Evolutionary conservation across 2,797 vertebrate genomes (phyloP).

Genomic region (Ceyx erithaca): DNA sequence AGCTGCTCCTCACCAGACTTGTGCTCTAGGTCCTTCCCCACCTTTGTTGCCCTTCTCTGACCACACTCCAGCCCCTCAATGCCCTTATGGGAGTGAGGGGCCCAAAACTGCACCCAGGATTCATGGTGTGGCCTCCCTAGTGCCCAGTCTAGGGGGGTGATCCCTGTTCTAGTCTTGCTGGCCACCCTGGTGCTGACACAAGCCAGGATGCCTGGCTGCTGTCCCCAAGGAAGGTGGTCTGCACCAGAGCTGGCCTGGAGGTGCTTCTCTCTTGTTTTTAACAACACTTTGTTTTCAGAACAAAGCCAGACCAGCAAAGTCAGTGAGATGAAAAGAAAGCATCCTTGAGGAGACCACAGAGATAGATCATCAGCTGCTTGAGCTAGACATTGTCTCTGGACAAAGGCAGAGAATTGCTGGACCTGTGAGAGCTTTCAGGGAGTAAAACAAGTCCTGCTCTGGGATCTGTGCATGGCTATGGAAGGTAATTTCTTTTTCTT

Average conservation of each 20-base stretch:
- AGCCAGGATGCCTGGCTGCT: accelerated
- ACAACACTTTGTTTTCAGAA: constrained; percentile 41
- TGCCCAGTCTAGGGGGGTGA: too few relatives aligned
- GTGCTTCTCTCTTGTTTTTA: not conserved
- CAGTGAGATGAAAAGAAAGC: not conserved
- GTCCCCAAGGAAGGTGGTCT: not conserved
- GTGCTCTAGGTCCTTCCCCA: too few relatives aligned
- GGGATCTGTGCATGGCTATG: constrained; percentile 5
- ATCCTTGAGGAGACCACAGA: constrained; percentile 34
- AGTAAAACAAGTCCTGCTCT: constrained; percentile 10
- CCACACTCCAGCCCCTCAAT: too few relatives aligned
- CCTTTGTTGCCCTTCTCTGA: too few relatives aligned
- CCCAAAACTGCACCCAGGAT: too few relatives aligned
- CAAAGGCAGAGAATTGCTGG: not conserved
- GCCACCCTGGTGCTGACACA: too few relatives aligned
- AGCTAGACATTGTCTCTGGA: not conserved
- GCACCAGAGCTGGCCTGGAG: not conserved
- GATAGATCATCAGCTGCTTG: constrained; percentile 27
- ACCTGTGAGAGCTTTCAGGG: not conserved
- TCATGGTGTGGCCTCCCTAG: too few relatives aligned
- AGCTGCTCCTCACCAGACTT: too few relatives aligned
- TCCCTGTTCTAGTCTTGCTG: too few relatives aligned
- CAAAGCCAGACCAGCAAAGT: constrained; percentile 24
- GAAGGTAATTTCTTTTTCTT: not conserved
- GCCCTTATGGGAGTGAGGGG: too few relatives aligned